Percentiles rank a stretch among this genome's conserved stretches.
phyloP scores from a whole-genome alignment of 2,113 vertebrate species.

The Apodemus sylvaticus region DNA sequence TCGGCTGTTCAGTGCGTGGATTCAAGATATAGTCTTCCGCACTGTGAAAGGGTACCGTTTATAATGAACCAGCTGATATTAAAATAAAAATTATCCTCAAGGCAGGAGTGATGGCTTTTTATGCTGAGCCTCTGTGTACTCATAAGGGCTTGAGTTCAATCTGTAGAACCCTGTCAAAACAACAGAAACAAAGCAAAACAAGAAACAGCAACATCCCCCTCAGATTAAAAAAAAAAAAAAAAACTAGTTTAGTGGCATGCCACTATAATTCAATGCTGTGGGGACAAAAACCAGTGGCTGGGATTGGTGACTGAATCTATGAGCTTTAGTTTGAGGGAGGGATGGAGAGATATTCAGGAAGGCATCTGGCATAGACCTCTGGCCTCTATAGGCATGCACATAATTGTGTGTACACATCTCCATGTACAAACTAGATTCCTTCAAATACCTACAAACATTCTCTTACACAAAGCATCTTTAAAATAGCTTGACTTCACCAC shows the following conservation, averaged over 20 bases:
- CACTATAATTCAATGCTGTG: not conserved
- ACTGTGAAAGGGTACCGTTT: not conserved
- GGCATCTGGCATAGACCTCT: no score
- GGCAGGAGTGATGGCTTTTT: not conserved
- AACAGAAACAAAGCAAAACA: not conserved
- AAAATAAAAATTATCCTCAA: slow-evolving; percentile 32
- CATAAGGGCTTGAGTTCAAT: not conserved
- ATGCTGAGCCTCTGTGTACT: not conserved
- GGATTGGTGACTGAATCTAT: not conserved
- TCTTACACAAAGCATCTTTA: not conserved
- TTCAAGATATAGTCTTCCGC: not conserved
- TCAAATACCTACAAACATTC: not conserved
- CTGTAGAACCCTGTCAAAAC: not conserved
- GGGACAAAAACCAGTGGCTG: not conserved
- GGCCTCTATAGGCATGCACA: not conserved
- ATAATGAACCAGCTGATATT: not conserved
- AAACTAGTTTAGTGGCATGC: not conserved
- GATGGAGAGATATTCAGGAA: not conserved
- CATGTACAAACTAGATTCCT: no score
- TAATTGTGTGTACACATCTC: rapidly evolving
- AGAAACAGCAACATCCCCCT: not conserved
- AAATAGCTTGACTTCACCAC: not conserved
- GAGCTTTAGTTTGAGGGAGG: not conserved
- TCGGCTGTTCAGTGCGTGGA: not conserved
- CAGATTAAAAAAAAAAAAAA: not conserved